Evolutionary conservation across 2,797 vertebrate species (phyloP).

Genomic region (Uromys caudimaculatus): DNA sequence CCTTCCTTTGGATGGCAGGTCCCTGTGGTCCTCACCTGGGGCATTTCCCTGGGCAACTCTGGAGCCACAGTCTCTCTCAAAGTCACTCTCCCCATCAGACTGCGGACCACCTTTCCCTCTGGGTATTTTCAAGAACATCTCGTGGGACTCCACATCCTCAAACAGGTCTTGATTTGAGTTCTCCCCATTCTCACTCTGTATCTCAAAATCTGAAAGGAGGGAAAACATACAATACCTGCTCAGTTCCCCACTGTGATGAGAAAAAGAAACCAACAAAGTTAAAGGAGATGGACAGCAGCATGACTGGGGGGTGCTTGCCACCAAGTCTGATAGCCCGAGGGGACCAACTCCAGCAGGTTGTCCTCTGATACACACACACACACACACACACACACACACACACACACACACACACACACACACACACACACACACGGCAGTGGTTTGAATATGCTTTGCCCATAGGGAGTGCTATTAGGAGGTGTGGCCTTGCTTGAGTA

Average conservation of each 20-base stretch:
- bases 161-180: conserved; percentile 66
- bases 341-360: not conserved
- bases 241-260: not conserved
- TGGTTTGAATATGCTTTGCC: no score
- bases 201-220: conserved; percentile 79
- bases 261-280: not conserved
- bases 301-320: not conserved
- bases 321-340: not conserved
- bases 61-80: conserved; percentile 45
- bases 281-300: not conserved
- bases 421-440: not conserved
- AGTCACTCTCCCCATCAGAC: conserved; percentile 48
- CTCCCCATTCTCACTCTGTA: conserved; percentile 74
- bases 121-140: conserved; percentile 51
- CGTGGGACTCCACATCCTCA: conserved; percentile 5
- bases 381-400: not conserved
- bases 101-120: not conserved
- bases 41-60: not conserved
- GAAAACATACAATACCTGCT: conserved; percentile 28
- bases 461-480: no score
- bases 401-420: not conserved
- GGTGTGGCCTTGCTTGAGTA: no score
- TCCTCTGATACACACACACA: not conserved
- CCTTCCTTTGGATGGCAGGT: not conserved
- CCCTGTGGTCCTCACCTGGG: fast-evolving